Evolutionary conservation across 2,797 vertebrate species (phyloP).

Genomic region (Eulemur albifrons): DNA sequence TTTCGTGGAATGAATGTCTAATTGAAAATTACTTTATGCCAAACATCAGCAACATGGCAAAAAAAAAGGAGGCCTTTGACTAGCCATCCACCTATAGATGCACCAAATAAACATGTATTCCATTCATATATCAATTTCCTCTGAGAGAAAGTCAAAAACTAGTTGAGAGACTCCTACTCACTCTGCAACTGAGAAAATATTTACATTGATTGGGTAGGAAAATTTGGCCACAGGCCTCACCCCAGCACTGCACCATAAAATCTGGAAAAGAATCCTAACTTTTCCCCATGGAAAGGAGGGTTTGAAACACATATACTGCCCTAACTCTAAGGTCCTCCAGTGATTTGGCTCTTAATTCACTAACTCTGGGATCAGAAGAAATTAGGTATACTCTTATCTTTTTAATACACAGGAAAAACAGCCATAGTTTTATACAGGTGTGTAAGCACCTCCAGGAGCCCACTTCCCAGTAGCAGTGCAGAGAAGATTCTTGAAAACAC

Average conservation of each 20-base stretch:
- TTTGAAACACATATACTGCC: background rate
- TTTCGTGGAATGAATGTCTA: background rate
- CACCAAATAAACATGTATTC: background rate
- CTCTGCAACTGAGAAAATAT: background rate
- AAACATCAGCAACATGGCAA: background rate
- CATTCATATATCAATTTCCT: background rate
- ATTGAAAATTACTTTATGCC: background rate
- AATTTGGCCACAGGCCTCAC: background rate
- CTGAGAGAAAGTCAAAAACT: background rate
- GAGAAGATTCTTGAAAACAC: background rate
- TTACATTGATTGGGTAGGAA: background rate
- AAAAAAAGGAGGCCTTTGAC: background rate
- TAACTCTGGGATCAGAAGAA: background rate
- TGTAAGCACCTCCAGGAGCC: background rate
- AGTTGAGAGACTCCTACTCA: background rate
- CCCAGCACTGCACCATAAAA: background rate
- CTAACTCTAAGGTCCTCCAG: background rate
- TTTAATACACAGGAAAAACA: background rate
- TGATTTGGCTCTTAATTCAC: background rate
- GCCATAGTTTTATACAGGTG: background rate
- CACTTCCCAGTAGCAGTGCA: no score
- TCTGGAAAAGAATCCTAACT: background rate
- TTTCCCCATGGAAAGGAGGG: background rate
- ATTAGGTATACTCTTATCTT: background rate
- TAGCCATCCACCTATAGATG: background rate